Base-by-base conservation (phyloP, 2,888 invertebrate species). In the Pyrrhosoma nymphula region DNA sequence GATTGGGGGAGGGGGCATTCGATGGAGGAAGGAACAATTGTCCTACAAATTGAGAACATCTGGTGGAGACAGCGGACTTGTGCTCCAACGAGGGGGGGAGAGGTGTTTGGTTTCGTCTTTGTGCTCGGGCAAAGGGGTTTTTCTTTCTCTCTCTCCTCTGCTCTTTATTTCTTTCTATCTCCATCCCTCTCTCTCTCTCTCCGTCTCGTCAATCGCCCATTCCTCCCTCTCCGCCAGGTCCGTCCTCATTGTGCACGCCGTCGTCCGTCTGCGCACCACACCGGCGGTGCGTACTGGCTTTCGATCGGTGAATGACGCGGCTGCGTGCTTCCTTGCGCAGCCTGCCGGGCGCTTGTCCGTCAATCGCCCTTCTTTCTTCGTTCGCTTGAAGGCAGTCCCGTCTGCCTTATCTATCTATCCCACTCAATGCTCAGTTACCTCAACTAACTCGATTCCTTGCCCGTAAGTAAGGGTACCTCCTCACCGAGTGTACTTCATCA, bases 41-140 rank as follows among this genome's bases (percentile, higher is more conserved):
- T 95, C 95, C 95, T 95, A 96, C 96, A 96, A 96, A 96, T 96
- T 96, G 96, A 96, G 96, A 96, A 96, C 96, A 96, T 96, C 96
- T 96, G 96, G 96, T 95, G 90, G 75, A 96, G 96, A 96, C 96
- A 96, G 95, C 90, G 88, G 90, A 95, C 95, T 91, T 89, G 60
- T 63, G 91, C 91, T 91, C 56, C 14, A 14, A n/a, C 30, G 91
- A 39, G 93, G 39, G 63, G 8, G 69, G 23, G 69, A 10, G 82
- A 82, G 18, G 82, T 82, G 82, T 82, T 82, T 82, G 82, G 82
- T 82, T 82, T 82, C 82, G 82, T 82, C 82, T 82, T 82, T 82
- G 82, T 82, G 82, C 35, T 12, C 82, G 82, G 16, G 35, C 30
- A 35, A 35, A 35, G 35, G 82, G 82, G 60, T 14, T n/a, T 69